Evolutionary conservation across 2,797 vertebrate species (phyloP), one percentile per base, ranked within the genome.

Genomic region (Catamblyrhynchus diadema): DNA sequence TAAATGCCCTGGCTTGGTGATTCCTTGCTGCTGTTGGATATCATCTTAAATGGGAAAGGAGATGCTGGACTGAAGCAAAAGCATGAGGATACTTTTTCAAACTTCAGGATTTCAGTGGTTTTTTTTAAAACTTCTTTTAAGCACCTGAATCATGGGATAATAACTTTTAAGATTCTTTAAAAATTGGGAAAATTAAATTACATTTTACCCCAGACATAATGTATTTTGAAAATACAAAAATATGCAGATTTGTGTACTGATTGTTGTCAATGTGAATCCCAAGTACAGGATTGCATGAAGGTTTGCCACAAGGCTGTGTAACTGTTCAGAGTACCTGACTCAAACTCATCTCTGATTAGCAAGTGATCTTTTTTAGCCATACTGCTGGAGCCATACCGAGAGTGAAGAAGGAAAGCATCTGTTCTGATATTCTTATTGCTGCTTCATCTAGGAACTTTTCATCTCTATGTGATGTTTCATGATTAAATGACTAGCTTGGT

Each of bases 211-310:
- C 17, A 39, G 30, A n/a, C 8, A 5, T 51, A 44, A 41, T 21
- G 3, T 39, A 14, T 64, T 81, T 53, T 67, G 27, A 37, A 88
- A 86, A 41, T 32, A 23, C 0, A 23, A 15, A 59, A 62, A 24
- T 20, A 41, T 1, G 8, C 6, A 25, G 21, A 17, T 91, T 77
- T 85, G 10, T 73, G 1, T 62, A 6, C 6, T 1, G 1, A 2
- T 47, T 47, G 33, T 59, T n/a, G n/a, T 60, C 2, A 4, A n/a
- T 39, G 24, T 56, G 70, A 42, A n/a, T 27, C 30, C 5, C 7
- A 42, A 8, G 8, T 28, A 7, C 16, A 10, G 60, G 51, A 3
- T 18, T 79, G 48, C 0, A 0, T 30, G 37, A 48, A 78, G 22
- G 12, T 77, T 42, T 50, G 53, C 37, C n/a, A 0, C 53, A 42